Conservation (phyloP, 2,113 vertebrate species). For the Actenoides hombroni region DNA sequence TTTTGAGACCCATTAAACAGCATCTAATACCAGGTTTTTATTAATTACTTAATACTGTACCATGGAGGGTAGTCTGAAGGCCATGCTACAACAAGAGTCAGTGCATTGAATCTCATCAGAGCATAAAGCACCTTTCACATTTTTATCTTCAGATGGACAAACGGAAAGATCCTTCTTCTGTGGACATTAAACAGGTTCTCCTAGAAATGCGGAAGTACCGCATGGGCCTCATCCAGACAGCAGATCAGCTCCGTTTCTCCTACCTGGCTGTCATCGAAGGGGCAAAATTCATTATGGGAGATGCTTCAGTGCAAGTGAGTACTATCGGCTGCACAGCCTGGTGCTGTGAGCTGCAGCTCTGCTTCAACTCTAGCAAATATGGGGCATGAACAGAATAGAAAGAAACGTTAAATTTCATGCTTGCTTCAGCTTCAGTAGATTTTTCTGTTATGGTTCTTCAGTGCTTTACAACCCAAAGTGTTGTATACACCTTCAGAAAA, state of each 20-base stretch:
- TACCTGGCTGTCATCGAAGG: conserved; percentile 95
- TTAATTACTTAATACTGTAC: background rate
- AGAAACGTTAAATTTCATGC: background rate
- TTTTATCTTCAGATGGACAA: conserved; percentile 83
- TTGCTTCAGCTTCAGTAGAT: background rate
- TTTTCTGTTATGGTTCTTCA: background rate
- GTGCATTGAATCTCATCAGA: background rate
- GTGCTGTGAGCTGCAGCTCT: background rate
- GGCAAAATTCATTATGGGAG: conserved; percentile 92
- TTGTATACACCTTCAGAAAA: background rate
- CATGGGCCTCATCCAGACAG: conserved; percentile 97
- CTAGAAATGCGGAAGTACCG: conserved; percentile 92
- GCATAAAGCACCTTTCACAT: background rate
- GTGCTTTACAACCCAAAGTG: background rate
- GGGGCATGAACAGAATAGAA: background rate
- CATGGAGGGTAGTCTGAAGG: background rate
- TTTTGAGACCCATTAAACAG: background rate
- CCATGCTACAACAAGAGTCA: background rate
- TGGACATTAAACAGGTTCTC: conserved; percentile 89
- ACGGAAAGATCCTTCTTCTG: conserved; percentile 90
- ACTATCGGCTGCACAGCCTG: fast-evolving
- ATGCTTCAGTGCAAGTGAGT: conserved; percentile 87
- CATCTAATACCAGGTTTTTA: background rate
- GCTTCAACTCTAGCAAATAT: background rate
- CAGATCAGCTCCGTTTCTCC: conserved; percentile 96